Conservation (phyloP, 2,888 invertebrate species). For the Hemithea aestivaria region DNA sequence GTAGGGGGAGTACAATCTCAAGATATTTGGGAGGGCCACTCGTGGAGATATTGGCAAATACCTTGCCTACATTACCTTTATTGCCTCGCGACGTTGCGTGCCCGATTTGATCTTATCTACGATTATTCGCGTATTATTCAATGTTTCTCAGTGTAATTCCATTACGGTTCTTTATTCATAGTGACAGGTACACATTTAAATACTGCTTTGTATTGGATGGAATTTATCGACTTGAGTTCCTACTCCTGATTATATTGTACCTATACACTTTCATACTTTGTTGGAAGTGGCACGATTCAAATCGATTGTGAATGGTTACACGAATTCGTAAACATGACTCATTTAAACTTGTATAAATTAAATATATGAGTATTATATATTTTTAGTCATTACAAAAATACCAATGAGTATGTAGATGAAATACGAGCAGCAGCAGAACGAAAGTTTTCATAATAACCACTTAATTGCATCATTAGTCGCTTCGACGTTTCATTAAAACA, state of each 20-base stretch:
- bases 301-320: neutral
- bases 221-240: slow-evolving; percentile 12
- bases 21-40: slow-evolving; percentile 77
- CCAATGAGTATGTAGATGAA: no score
- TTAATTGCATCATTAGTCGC: no score
- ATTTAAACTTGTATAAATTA: no score
- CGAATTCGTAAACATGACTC: no score
- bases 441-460: no score
- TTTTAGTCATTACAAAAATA: no score
- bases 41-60: slow-evolving; percentile 76
- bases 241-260: slow-evolving; percentile 9
- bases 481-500: neutral
- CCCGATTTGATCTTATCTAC: slow-evolving; percentile 62
- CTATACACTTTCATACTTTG: slow-evolving; percentile 3
- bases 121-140: slow-evolving; percentile 66
- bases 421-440: no score
- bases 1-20: slow-evolving; percentile 76
- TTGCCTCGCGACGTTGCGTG: slow-evolving; percentile 70
- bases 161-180: slow-evolving; percentile 48
- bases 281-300: slow-evolving; percentile 3
- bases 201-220: slow-evolving; percentile 17
- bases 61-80: slow-evolving; percentile 77
- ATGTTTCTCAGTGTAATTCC: slow-evolving; percentile 59
- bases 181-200: slow-evolving; percentile 25
- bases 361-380: no score